Evolutionary conservation across 2,113 vertebrate species (phyloP), one percentile per base, ranked within the genome.

Genomic region (Tragulus kanchil): DNA sequence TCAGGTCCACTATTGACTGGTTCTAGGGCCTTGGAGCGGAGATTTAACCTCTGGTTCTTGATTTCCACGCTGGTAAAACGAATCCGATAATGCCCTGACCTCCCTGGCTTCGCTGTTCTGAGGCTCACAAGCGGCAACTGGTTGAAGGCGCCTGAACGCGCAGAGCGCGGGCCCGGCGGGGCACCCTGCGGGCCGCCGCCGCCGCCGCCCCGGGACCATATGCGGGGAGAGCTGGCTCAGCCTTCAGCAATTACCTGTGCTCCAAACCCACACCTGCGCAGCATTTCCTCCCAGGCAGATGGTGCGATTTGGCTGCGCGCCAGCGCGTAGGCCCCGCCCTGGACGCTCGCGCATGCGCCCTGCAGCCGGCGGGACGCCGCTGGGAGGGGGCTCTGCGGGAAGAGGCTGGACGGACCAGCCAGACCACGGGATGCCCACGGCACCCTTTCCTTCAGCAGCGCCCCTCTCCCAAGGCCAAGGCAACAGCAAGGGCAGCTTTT

Each of bases 81-180:
- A 96, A 96, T 96, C 87, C 61, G 11, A 94, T 94, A 95, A 95
- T 45, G 90, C 36, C 50, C 94, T 94, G 90, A 96, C 88, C 95
- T 92, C 85, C 73, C 84, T 8, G 4, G 23, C 81, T 67, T 58
- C 50, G 94, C 77, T 21, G 42, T 8, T 45, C 31, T 17, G 12
- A 88, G 61, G 67, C 81, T 67, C 42, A 10, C 62, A 21, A 0
- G 9, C 73, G 64, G 82, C 45, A 78, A 56, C n/a, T 0, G 42
- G 64, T 50, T 26, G 69, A 64, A 25, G 50, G 56, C 16, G 14
- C 65, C 3, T 26, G 48, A 56, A 59, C 52, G 56, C 6, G 3
- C 56, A 1, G 50, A 62, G 59, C 6, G 0, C 23, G 0, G 13
- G 50, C 36, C 52, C 13, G 12, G n/a, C 36, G 1, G 19, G 58